These are phyloP conservation scores for Zoanthus solanderi DNA, from an alignment of 92 coral and sea anemone genomes.

Conservation along the genomic window DNA sequence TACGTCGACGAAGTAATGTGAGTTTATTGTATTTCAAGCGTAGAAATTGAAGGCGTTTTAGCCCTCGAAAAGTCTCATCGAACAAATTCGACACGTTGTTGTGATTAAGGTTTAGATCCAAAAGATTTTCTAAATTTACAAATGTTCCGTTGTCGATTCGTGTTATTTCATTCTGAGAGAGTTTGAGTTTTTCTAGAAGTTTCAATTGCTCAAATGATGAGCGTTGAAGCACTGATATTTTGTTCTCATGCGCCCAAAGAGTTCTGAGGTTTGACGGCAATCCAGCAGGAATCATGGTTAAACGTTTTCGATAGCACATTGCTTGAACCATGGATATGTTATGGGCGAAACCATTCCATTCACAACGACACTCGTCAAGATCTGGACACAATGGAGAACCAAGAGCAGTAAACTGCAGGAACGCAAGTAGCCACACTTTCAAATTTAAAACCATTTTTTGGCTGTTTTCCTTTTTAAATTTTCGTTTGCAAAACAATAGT, in stretches of 20 bases:
- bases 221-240: constrained; percentile 15
- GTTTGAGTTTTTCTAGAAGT: constrained; percentile 48
- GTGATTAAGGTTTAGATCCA: background rate
- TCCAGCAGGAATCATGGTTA: constrained; percentile 8
- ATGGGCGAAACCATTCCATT: constrained; percentile 6
- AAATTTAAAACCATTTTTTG: background rate
- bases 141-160: constrained; percentile 69
- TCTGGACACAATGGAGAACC: background rate
- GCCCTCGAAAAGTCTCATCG: constrained; percentile 34
- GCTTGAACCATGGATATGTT: constrained; percentile 17
- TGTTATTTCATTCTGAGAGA: constrained; percentile 55
- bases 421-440: background rate
- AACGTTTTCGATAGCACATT: background rate
- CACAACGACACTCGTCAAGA: background rate
- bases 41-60: constrained; percentile 39
- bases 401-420: background rate
- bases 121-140: constrained; percentile 15
- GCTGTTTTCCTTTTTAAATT: background rate
- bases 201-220: constrained; percentile 16
- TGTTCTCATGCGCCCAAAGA: constrained; percentile 4
- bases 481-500: background rate
- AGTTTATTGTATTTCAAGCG: constrained; percentile 59
- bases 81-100: background rate
- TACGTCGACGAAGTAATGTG: constrained; percentile 38
- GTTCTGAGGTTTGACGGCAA: constrained; percentile 17